A percentile compares a stretch with the other conserved stretches of the same genome.
Evolutionary conservation across 1,140 invertebrate genomes (phyloP).

Genomic region (Neodiprion virginianus): DNA sequence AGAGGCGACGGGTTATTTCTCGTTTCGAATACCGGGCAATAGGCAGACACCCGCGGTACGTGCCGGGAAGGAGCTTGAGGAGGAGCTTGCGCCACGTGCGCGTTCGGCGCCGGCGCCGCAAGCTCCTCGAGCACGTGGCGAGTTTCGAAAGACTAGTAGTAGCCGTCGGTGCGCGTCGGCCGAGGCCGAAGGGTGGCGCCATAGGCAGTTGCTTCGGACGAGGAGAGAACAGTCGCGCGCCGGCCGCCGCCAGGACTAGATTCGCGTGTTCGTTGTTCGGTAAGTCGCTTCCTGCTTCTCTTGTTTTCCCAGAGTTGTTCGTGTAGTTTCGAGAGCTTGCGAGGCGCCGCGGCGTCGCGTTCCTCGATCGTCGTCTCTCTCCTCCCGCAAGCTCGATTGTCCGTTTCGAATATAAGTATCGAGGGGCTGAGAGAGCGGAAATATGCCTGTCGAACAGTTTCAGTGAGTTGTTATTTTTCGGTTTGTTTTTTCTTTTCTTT

Average conservation of each 20-base stretch:
- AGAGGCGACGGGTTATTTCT: too few relatives aligned
- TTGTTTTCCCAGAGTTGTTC: not conserved
- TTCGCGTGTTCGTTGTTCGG: conserved; percentile 42
- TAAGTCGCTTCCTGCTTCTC: not conserved
- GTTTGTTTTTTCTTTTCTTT: too few relatives aligned
- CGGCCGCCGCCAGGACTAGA: conserved; percentile 55
- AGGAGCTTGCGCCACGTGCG: not conserved
- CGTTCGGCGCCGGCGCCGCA: conserved; percentile 11
- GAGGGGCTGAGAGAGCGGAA: too few relatives aligned
- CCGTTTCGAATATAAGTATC: too few relatives aligned
- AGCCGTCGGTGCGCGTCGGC: conserved; percentile 21
- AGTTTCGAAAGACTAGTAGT: conserved; percentile 12
- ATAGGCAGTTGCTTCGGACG: conserved; percentile 23
- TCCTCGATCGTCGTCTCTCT: too few relatives aligned
- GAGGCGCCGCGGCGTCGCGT: too few relatives aligned
- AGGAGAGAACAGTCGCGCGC: conserved; percentile 54
- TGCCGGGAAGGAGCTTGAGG: not conserved
- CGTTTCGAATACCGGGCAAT: too few relatives aligned
- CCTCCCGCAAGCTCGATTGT: too few relatives aligned
- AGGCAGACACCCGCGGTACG: not conserved
- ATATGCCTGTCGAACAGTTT: too few relatives aligned
- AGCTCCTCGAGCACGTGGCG: conserved; percentile 30
- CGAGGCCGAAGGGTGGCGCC: conserved; percentile 30
- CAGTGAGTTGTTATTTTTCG: too few relatives aligned
- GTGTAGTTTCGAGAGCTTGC: too few relatives aligned